A percentile compares a stretch with the other conserved stretches of the same genome.
Evolutionary conservation across 2,113 vertebrate genomes (phyloP).

Genomic region (Oreochromis niloticus): DNA sequence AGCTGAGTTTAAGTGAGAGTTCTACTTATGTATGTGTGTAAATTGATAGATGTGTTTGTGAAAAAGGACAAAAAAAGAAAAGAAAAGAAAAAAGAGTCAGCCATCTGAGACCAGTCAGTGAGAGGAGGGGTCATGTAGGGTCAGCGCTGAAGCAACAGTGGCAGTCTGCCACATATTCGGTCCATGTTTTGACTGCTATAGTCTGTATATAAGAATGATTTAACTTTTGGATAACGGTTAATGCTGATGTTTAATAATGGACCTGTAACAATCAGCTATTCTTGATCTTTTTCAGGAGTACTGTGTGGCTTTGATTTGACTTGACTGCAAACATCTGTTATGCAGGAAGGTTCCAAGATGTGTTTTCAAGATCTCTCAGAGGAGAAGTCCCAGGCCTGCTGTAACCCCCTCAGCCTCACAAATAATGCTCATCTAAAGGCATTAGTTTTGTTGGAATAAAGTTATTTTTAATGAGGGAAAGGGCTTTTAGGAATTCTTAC

Average conservation of each 20-base stretch:
- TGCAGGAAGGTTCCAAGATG: neutral
- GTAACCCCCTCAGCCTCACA: neutral
- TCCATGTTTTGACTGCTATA: neutral
- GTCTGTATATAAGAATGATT: neutral
- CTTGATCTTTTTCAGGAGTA: neutral
- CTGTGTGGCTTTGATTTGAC: neutral
- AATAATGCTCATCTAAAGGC: neutral
- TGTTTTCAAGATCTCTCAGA: neutral
- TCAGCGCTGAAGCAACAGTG: conserved; percentile 30
- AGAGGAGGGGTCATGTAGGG: conserved; percentile 42
- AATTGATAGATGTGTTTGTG: neutral
- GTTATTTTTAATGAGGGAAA: neutral
- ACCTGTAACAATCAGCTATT: neutral
- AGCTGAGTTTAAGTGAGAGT: neutral
- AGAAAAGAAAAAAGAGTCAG: conserved; percentile 60
- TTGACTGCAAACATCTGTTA: neutral
- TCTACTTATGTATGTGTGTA: neutral
- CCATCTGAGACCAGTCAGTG: conserved; percentile 42
- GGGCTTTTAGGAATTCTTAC: neutral
- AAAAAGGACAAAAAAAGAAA: neutral
- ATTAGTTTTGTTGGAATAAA: neutral
- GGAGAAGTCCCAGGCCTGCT: neutral
- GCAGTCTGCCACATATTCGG: conserved; percentile 5
- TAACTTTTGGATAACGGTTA: neutral
- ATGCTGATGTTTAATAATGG: neutral